These are phyloP conservation scores for Oxystoma pomonae DNA, from an alignment of 2,888 invertebrate genomes.

Conservation along the genomic window DNA sequence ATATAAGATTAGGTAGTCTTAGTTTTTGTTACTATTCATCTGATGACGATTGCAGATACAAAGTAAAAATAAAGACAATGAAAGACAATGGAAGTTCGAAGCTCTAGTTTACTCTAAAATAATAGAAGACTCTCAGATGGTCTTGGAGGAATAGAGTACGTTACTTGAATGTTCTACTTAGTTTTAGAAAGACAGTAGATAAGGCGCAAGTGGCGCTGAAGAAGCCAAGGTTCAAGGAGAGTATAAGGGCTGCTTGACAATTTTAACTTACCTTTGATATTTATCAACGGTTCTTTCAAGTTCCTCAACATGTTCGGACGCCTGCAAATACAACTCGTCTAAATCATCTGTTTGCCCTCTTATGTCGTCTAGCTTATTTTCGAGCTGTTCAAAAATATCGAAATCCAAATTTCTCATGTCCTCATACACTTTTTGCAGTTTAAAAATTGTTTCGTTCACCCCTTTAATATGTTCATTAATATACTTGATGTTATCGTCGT, in stretches of 20 bases:
- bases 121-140: too few relatives aligned
- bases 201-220: too few relatives aligned
- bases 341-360: slow-evolving; percentile 36
- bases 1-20: too few relatives aligned
- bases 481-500: slow-evolving; percentile 24
- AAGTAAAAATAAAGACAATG: too few relatives aligned
- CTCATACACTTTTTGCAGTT: slow-evolving; percentile 30
- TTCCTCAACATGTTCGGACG: slow-evolving; percentile 51
- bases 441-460: slow-evolving; percentile 28
- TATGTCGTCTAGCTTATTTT: slow-evolving; percentile 42
- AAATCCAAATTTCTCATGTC: slow-evolving; percentile 26
- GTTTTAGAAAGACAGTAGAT: too few relatives aligned
- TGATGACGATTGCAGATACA: too few relatives aligned
- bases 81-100: too few relatives aligned
- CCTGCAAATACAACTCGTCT: slow-evolving; percentile 44
- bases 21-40: too few relatives aligned
- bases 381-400: slow-evolving; percentile 40
- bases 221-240: too few relatives aligned
- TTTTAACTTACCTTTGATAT: slow-evolving; percentile 33
- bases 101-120: too few relatives aligned
- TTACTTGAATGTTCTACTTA: too few relatives aligned
- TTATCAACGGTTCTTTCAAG: slow-evolving; percentile 50
- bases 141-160: too few relatives aligned
- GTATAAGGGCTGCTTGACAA: not conserved
- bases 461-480: slow-evolving; percentile 25